Evolutionary conservation across 2,888 invertebrate species (phyloP).

Genomic region (Geophilus truncorum): DNA sequence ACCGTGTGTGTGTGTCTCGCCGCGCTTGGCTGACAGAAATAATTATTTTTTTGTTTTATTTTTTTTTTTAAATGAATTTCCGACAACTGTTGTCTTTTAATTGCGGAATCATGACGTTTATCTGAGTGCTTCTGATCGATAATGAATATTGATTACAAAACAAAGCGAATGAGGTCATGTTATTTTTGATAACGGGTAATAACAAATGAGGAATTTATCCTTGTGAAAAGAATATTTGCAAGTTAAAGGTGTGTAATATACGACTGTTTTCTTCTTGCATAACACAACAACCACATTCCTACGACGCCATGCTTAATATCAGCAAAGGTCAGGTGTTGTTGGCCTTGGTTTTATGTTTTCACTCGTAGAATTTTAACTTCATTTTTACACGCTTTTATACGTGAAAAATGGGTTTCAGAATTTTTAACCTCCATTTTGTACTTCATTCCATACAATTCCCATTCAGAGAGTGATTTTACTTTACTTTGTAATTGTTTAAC

Average conservation of each 20-base stretch:
- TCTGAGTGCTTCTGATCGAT: too few relatives aligned
- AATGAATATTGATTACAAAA: background rate
- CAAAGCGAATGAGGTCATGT: background rate
- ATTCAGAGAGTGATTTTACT: background rate
- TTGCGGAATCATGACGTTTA: too few relatives aligned
- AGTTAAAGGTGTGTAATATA: background rate
- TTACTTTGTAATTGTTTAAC: constrained; percentile 27
- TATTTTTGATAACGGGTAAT: too few relatives aligned
- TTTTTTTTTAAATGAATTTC: background rate
- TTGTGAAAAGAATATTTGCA: background rate
- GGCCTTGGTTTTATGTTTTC: background rate
- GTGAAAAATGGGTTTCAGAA: too few relatives aligned
- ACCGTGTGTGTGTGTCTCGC: background rate
- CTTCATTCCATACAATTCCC: too few relatives aligned
- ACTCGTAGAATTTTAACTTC: background rate
- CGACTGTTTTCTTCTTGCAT: background rate
- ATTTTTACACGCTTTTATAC: too few relatives aligned
- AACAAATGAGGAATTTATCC: background rate
- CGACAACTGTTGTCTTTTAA: too few relatives aligned
- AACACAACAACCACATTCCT: constrained; percentile 15
- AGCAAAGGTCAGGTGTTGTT: background rate
- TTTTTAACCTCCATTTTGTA: too few relatives aligned
- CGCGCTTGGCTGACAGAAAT: background rate
- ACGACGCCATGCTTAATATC: background rate
- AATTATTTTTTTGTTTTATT: background rate